A percentile compares a stretch with the other conserved stretches of the same genome.
Conservation (phyloP, 2,888 invertebrate species). For the Drosophila nr. perissopoda region DNA sequence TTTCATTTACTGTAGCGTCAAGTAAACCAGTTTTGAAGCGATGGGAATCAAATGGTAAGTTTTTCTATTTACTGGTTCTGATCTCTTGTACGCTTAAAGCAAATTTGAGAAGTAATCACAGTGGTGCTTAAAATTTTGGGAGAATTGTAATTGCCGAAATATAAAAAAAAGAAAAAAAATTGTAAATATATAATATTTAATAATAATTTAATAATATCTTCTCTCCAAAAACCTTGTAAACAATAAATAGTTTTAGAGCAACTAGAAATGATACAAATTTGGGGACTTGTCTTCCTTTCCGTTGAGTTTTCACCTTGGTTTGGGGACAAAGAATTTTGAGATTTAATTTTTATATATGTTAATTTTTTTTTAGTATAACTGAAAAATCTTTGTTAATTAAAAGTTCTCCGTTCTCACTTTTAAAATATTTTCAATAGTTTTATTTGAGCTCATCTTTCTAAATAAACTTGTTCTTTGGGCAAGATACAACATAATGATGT, state of each 20-base stretch:
- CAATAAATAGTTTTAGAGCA: neutral
- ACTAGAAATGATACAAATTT: neutral
- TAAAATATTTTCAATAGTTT: slow-evolving; percentile 62
- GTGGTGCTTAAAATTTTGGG: neutral
- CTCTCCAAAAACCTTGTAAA: neutral
- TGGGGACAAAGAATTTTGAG: neutral
- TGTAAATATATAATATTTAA: neutral
- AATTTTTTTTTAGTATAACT: neutral
- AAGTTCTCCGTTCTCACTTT: slow-evolving; percentile 5
- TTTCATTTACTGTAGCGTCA: slow-evolving; percentile 10
- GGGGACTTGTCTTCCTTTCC: neutral
- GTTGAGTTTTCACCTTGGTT: neutral
- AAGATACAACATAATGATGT: slow-evolving; percentile 79
- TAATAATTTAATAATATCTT: neutral
- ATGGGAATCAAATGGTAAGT: neutral
- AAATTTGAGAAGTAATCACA: neutral
- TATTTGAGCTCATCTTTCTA: slow-evolving; percentile 72
- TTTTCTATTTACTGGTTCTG: neutral
- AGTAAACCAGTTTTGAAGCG: neutral
- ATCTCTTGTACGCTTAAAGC: neutral
- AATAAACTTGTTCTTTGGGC: slow-evolving; percentile 83
- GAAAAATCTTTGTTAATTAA: neutral
- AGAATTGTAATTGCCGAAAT: neutral
- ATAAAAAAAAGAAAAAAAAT: neutral
- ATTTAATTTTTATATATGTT: neutral